Evolutionary conservation across 2,888 invertebrate species (phyloP), one percentile per base, ranked within the genome.

Genomic region (Drosophila recens): DNA sequence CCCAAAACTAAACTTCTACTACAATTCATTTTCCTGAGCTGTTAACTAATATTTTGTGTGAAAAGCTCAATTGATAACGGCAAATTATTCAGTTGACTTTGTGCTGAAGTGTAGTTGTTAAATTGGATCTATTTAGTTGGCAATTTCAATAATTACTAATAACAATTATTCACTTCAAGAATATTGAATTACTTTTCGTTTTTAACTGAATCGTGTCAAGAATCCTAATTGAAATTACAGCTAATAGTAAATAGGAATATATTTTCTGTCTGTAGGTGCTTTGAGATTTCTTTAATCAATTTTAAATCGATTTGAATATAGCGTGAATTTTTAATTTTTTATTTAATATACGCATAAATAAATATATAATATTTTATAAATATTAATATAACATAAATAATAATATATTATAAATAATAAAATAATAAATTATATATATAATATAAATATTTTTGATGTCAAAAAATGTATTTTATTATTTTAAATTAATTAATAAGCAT

Each of bases 11-110:
- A 53, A 54, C 34, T 49, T 45, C 43, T 2, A 11, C 3, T 10
- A 49, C 20, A 54, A 59, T 46, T 63, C 51, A 43, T 38, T 57
- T 61, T 48, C 9, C 38, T 45, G 6, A 27, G 17, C 45, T 34
- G 20, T 15, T 30, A 11, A 11, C 17, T 2, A 11, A 9, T 15
- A 4, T 15, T 10, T n/a, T 23, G 8, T 51, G 34, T 34, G 23
- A 40, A 34, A 23, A 45, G 43, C 36, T 40, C 36, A 57, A 53
- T 54, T 45, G 51, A 52, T 23, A 54, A 27, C 30, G 17, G 30
- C 46, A 45, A 58, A 64, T 59, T 54, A 17, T 13, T 8, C 23
- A 23, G 15, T 13, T 36, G 9, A 23, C 20, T 30, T 27, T 40
- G 13, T 34, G 34, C 4, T 46, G 3, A n/a, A 43, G 34, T 20